Evolutionary conservation across 2,113 vertebrate genomes (phyloP), one percentile per base, ranked within the genome.

Genomic region (Stigmatopora nigra): DNA sequence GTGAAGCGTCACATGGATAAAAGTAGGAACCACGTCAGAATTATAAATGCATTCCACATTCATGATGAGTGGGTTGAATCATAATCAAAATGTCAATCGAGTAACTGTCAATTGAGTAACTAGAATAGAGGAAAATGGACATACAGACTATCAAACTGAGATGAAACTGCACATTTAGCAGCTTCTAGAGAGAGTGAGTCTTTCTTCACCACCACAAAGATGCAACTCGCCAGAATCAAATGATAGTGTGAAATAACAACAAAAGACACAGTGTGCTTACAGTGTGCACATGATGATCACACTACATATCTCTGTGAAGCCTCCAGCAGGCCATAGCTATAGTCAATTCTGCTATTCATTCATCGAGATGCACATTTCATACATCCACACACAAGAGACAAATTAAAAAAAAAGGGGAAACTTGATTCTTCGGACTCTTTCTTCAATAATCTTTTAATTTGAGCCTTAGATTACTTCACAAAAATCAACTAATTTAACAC

Each of bases 241-340:
- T 68, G 31, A 17, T 14, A 49, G 69, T 71, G 64, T 71, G 72
- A 68, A 68, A 63, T 16, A 35, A 59, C 64, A 71, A 86, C 82
- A 87, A 78, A 76, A 64, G 79, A 65, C 61, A 75, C 73, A 64
- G 68, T 87, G 81, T 87, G 75, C 76, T 77, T 31, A 65, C 70
- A 25, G 73, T 2, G 41, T 68, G 73, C 82, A 72, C 85, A 84
- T 88, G 87, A 88, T 73, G 15, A 69, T 81, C 87, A 84, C 77
- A 77, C 82, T 49, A 70, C 69, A 60, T 75, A 63, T 69, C 67
- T 64, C 66, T 57, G 25, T 63, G 61, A 67, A 25, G 78, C 78
- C 79, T 67, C 61, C 57, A 74, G 79, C 78, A 5, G 41, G 20
- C 48, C 10, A 64, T 4, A 35, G 1, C 65, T 22, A 65, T 60